Evolutionary conservation across 2,797 vertebrate genomes (phyloP).

Genomic region (Pseudochaenichthys georgianus): DNA sequence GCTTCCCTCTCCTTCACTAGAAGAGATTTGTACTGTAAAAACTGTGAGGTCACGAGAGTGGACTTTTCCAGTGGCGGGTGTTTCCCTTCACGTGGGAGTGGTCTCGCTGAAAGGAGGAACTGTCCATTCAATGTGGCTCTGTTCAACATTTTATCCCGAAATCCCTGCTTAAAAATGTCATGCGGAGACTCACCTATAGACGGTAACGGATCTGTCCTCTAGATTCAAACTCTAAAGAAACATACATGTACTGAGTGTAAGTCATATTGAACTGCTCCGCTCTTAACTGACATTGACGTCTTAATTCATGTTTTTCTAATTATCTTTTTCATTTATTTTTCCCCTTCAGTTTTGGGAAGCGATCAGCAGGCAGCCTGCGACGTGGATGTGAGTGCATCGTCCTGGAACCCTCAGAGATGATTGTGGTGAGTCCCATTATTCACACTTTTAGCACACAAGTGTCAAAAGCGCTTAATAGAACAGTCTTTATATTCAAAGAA

Average conservation of each 20-base stretch:
- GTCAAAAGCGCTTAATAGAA: slow-evolving; percentile 3
- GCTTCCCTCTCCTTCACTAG: slow-evolving; percentile 25
- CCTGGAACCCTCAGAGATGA: slow-evolving; percentile 98
- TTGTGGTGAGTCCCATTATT: slow-evolving; percentile 91
- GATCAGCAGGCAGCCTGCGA: slow-evolving; percentile 95
- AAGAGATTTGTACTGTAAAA: slow-evolving; percentile 52
- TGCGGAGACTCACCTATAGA: slow-evolving; percentile 10
- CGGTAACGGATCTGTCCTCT: not conserved
- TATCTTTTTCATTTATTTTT: not conserved
- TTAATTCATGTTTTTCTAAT: slow-evolving; percentile 1
- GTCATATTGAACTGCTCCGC: accelerated
- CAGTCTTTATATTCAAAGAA: not conserved
- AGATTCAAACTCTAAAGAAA: not conserved
- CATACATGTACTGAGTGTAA: not conserved
- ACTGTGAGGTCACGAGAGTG: slow-evolving; percentile 65
- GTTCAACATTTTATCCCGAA: slow-evolving; percentile 31
- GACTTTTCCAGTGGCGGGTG: slow-evolving; percentile 78
- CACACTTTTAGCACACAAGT: not conserved
- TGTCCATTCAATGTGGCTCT: slow-evolving; percentile 61
- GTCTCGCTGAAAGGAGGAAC: slow-evolving; percentile 53
- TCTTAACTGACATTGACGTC: not conserved
- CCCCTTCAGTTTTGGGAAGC: slow-evolving; percentile 93
- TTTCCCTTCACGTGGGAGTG: slow-evolving; percentile 56
- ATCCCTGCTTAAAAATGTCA: slow-evolving; percentile 46
- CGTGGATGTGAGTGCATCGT: slow-evolving; percentile 99